These are phyloP conservation scores for Amphipyra berbera DNA, from an alignment of 2,888 invertebrate genomes.

Conservation along the genomic window DNA sequence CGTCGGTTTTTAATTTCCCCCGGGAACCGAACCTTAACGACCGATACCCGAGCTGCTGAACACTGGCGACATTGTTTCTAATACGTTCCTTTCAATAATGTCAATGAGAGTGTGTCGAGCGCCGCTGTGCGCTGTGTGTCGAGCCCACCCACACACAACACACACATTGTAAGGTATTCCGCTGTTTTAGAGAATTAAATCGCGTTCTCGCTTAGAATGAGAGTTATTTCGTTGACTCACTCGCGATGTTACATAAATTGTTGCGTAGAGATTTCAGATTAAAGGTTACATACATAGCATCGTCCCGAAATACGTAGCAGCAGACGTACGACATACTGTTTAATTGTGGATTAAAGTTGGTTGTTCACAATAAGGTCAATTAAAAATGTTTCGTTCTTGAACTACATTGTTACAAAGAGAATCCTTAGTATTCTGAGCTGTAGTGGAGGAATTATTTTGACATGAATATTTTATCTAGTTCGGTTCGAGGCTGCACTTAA, in stretches of 20 bases:
- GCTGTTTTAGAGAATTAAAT: conserved; percentile 43
- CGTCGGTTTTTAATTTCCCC: conserved; percentile 68
- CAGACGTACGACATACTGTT: neutral
- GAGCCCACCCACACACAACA: neutral
- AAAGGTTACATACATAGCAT: conserved; percentile 24
- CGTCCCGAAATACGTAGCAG: neutral
- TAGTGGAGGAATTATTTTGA: conserved; percentile 7
- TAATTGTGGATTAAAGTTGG: neutral
- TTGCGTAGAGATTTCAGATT: conserved; percentile 28
- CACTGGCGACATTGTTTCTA: conserved; percentile 63
- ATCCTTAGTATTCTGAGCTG: conserved; percentile 1
- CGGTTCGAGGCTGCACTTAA: neutral
- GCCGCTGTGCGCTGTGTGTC: too few relatives aligned
- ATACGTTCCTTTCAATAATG: conserved; percentile 60
- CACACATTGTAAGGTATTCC: conserved; percentile 18
- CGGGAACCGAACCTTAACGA: conserved; percentile 62
- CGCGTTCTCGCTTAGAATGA: conserved; percentile 31
- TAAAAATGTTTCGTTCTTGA: neutral
- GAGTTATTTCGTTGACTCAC: conserved; percentile 37
- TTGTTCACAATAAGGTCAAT: neutral
- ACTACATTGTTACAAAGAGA: conserved; percentile 5
- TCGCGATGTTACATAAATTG: conserved; percentile 38
- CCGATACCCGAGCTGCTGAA: conserved; percentile 45
- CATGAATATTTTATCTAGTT: conserved; percentile 11
- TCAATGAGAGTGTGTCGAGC: conserved; percentile 36